Percentiles rank a stretch among this genome's conserved stretches.
phyloP scores from a whole-genome alignment of 2,113 vertebrate genomes.

The Edolisoma coerulescens region DNA sequence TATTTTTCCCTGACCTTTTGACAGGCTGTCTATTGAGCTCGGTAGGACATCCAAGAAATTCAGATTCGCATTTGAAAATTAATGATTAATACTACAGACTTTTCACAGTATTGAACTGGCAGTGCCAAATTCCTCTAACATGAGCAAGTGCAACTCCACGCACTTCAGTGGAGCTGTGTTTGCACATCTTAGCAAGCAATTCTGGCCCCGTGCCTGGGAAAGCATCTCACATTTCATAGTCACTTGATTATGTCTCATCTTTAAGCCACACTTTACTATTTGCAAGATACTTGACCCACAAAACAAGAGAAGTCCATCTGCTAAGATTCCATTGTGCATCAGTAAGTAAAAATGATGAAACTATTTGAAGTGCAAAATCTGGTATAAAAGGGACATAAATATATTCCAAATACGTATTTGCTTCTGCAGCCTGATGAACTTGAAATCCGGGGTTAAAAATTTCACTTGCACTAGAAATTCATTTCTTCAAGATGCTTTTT shows the following conservation, averaged over 20 bases:
- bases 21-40: background rate
- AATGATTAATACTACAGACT: background rate
- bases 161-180: background rate
- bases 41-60: background rate
- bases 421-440: background rate
- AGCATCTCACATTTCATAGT: slow-evolving; percentile 56
- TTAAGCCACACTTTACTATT: slow-evolving; percentile 49
- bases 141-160: background rate
- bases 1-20: background rate
- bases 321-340: background rate
- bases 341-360: background rate
- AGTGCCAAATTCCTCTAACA: background rate
- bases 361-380: background rate
- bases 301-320: background rate
- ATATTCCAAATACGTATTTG: background rate
- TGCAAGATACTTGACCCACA: slow-evolving; percentile 49
- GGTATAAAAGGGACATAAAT: background rate
- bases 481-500: background rate
- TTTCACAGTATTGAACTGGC: background rate
- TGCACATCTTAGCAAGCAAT: background rate
- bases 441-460: background rate
- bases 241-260: slow-evolving; percentile 62
- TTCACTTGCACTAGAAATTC: background rate
- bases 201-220: slow-evolving; percentile 16
- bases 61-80: background rate